phyloP scores from a whole-genome alignment of 2,888 invertebrate genomes.

The Amphipyra tragopoginis region DNA sequence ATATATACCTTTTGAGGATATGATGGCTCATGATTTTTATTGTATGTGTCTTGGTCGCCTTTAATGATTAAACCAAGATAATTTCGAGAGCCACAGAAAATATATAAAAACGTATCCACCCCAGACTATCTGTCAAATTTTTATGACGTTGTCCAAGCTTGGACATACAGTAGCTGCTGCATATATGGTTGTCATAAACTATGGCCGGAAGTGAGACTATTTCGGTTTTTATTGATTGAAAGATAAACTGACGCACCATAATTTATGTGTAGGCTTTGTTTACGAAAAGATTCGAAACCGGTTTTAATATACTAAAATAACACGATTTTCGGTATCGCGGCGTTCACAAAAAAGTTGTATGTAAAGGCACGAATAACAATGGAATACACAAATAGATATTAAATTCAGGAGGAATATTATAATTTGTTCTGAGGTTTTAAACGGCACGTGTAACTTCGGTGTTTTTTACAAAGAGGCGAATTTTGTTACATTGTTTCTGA shows the following conservation, averaged over 20 bases:
- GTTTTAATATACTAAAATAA: constrained; percentile 57
- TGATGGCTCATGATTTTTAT: constrained; percentile 9
- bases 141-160: constrained; percentile 60
- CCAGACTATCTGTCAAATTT: constrained; percentile 46
- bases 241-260: constrained; percentile 67
- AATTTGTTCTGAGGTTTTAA: constrained; percentile 34
- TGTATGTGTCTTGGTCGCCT: constrained; percentile 17
- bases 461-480: constrained; percentile 30
- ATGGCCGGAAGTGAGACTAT: constrained; percentile 73
- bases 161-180: constrained; percentile 57
- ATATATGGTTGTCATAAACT: constrained; percentile 66
- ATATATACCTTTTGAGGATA: background rate
- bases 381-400: constrained; percentile 35
- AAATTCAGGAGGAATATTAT: constrained; percentile 37
- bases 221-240: constrained; percentile 80
- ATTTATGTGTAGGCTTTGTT: constrained; percentile 65
- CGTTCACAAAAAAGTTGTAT: constrained; percentile 54
- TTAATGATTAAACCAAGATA: constrained; percentile 34
- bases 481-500: constrained; percentile 17
- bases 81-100: constrained; percentile 41
- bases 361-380: constrained; percentile 39
- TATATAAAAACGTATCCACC: constrained; percentile 42
- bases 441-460: constrained; percentile 47
- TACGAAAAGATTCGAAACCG: constrained; percentile 58
- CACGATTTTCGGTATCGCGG: constrained; percentile 41